phyloP scores from a whole-genome alignment of 2,888 invertebrate genomes.

The Ornithoptera priamus region DNA sequence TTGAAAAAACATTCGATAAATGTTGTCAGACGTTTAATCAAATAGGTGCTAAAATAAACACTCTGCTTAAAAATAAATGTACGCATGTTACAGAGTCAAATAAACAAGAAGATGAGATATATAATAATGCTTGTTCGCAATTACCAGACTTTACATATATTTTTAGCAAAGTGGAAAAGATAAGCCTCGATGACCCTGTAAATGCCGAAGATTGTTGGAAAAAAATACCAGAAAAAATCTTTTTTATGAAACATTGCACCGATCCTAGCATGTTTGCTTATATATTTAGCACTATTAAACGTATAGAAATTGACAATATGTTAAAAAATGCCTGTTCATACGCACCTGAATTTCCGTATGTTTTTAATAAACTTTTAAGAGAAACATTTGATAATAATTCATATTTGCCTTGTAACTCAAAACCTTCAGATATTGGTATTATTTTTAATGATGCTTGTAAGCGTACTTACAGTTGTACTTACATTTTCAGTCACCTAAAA shows the following conservation, averaged over 20 bases:
- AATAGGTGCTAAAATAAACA: conserved; percentile 11
- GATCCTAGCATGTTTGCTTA: conserved; percentile 14
- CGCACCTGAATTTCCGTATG: conserved; percentile 19
- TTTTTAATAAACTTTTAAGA: conserved; percentile 12
- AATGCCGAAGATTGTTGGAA: conserved; percentile 10
- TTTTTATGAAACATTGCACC: conserved; percentile 14
- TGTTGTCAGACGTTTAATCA: neutral
- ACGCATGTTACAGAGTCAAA: neutral
- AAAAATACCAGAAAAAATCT: conserved; percentile 1
- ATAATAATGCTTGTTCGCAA: neutral
- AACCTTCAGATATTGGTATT: conserved; percentile 9
- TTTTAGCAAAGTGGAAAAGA: conserved; percentile 25
- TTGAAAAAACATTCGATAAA: conserved; percentile 5
- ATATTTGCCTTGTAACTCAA: neutral
- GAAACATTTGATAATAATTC: neutral
- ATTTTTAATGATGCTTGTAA: conserved; percentile 24
- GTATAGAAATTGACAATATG: conserved; percentile 21
- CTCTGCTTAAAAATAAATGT: conserved; percentile 6
- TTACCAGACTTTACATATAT: conserved; percentile 18
- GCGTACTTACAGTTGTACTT: conserved; percentile 16
- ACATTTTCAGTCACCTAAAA: conserved; percentile 24
- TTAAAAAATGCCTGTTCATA: conserved; percentile 16
- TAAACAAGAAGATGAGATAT: neutral
- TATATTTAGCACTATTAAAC: conserved; percentile 22
- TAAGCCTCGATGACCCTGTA: conserved; percentile 1